A percentile compares a stretch with the other conserved stretches of the same genome.
phyloP scores from a whole-genome alignment of 2,797 vertebrate species.

The Mustela erminea region DNA sequence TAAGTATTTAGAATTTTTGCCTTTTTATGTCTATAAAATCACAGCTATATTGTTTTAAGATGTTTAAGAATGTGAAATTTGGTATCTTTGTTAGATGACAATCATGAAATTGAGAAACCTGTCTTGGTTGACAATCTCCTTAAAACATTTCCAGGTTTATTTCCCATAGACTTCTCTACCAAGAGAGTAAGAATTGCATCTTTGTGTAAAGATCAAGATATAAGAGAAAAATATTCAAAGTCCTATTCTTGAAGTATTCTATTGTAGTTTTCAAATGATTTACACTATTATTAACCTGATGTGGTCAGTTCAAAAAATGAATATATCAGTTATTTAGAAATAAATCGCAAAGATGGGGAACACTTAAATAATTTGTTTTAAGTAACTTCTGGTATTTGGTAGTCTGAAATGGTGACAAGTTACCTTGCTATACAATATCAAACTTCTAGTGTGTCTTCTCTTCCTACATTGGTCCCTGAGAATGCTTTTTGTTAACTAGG shows the following conservation, averaged over 20 bases:
- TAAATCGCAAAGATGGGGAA: conserved; percentile 44
- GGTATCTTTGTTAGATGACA: conserved; percentile 87
- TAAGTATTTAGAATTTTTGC: conserved; percentile 79
- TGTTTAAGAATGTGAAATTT: conserved; percentile 84
- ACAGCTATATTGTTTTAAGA: conserved; percentile 74
- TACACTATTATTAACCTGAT: conserved; percentile 40
- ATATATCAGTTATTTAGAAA: conserved; percentile 59
- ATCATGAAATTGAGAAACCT: conserved; percentile 80
- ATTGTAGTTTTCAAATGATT: conserved; percentile 56
- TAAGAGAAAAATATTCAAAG: conserved; percentile 59
- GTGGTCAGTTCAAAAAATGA: conserved; percentile 47
- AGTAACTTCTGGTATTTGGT: conserved; percentile 59
- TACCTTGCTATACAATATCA: conserved; percentile 48
- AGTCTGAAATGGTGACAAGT: conserved; percentile 36
- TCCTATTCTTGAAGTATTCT: conserved; percentile 58
- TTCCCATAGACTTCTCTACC: conserved; percentile 78
- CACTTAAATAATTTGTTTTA: conserved; percentile 44
- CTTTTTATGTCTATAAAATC: conserved; percentile 83
- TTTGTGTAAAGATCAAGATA: conserved; percentile 68
- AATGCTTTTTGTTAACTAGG: conserved; percentile 71
- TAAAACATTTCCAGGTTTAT: conserved; percentile 77
- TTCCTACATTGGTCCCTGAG: conserved; percentile 77
- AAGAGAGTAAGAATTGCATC: conserved; percentile 75
- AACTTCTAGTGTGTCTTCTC: conserved; percentile 21
- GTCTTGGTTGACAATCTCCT: conserved; percentile 81